Evolutionary conservation across 2,888 invertebrate genomes (phyloP).

Genomic region (Globia sparganii): DNA sequence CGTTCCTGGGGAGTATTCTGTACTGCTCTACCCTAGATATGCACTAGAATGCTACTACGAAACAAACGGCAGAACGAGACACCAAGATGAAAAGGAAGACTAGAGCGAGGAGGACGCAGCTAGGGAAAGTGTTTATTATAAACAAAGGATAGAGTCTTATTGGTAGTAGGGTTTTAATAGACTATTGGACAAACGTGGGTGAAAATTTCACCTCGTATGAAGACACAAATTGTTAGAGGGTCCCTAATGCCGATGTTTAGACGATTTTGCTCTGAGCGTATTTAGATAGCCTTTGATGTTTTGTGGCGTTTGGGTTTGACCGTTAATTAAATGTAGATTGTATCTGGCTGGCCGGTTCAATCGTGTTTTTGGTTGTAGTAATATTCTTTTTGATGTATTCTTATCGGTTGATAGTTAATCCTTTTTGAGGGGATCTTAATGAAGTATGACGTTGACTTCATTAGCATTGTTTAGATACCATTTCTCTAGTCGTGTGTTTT

Average conservation of each 20-base stretch:
- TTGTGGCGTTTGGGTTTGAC: conserved; percentile 83
- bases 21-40: conserved; percentile 83
- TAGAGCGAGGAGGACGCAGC: conserved; percentile 71
- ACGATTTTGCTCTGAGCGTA: conserved; percentile 87
- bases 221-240: conserved; percentile 79
- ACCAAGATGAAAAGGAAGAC: conserved; percentile 43
- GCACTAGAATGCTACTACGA: conserved; percentile 87
- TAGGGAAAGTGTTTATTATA: conserved; percentile 89
- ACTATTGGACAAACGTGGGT: conserved; percentile 85
- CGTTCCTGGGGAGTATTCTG: conserved; percentile 87
- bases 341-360: conserved; percentile 78
- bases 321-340: conserved; percentile 86
- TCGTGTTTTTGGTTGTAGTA: conserved; percentile 76
- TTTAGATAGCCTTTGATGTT: conserved; percentile 89
- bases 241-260: conserved; percentile 83
- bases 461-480: conserved; percentile 29
- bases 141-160: conserved; percentile 90
- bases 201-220: conserved; percentile 79
- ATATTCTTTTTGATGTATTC: conserved; percentile 76
- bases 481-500: conserved; percentile 26
- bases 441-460: conserved; percentile 37
- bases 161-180: conserved; percentile 80
- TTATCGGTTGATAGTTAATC: conserved; percentile 63
- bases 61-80: conserved; percentile 81
- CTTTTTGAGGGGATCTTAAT: conserved; percentile 47